Base-by-base conservation (phyloP, 2,797 vertebrate genomes). In the Leptoclinus maculatus region DNA sequence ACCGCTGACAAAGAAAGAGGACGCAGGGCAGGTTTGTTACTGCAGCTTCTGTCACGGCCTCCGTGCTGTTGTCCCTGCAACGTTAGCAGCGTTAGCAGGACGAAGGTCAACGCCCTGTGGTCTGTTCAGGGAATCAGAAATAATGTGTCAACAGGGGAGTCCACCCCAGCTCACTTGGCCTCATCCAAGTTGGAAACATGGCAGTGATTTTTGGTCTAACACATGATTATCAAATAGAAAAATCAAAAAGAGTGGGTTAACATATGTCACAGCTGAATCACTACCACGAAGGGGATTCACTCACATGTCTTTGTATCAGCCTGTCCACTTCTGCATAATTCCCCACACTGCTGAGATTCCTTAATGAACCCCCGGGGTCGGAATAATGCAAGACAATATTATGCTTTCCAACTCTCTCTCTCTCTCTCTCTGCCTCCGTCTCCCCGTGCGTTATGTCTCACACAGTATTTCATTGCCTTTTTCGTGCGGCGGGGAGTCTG, bases 71-170 rank as follows among this genome's bases (percentile, higher is more conserved):
- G 71, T 72, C 66, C 43, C 69, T 67, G 45, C 54, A 51, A 21
- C 56, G 78, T 67, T 12, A 60, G 70, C 57, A 75, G 69, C 23
- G 51, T 63, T 79, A 74, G 7, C 43, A 82, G 53, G 19, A 10
- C 69, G 39, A 79, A 86, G 78, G 76, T 90, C 87, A 87, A 75
- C 70, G 43, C 73, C 51, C 76, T 87, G 86, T 41, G 83, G 83
- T 90, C 80, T 87, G 85, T 56, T 88, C 75, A 79, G 34, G 78
- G 79, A 87, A 84, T 89, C 77, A 89, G 77, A 84, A 72, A 32
- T 81, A 79, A 90, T 74, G 81, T 87, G 77, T 83, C 82, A 88
- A 87, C 83, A 83, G 74, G 32, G 51, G 70, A 79, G 69, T 79
- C 60, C 66, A 21, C 38, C 74, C 38, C 64, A 45, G 64, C 76